Evolutionary conservation across 2,888 invertebrate genomes (phyloP), one percentile per base, ranked within the genome.

Genomic region (Carabus problematicus): DNA sequence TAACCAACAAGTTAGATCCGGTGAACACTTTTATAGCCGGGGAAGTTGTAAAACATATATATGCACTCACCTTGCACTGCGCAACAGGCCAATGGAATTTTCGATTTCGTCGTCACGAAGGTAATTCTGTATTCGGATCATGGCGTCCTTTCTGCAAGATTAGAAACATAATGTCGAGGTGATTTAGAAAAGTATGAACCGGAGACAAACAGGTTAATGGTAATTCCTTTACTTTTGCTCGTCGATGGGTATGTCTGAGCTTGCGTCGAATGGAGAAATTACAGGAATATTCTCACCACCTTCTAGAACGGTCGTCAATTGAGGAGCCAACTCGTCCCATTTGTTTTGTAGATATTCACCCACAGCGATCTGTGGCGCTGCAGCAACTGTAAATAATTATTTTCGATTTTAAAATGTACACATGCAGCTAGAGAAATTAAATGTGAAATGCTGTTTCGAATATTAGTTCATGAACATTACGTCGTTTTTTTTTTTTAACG

Each of bases 231-330:
- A 94, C 94, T 92, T 95, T 83, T 97, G 96, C 77, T 95, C 91
- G 76, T 97, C 95, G 70, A 95, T 91, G 49, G 91, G 88, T 45
- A 88, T 86, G 74, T 95, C 94, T 3, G 92, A 90, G 0, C 93
- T 88, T 11, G 94, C 93, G 83, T 96, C 95, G 79, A 95, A 95
- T 0, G 95, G 95, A 70, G 91, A 85, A 61, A 91, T 86, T 55
- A 84, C 82, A 0, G 89, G 87, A 74, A 89, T 85, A 6, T 85
- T 83, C 62, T 84, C 82, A 11, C 84, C 86, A 12, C 85, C 81
- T 61, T 85, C 81, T 67, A 91, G 81, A 1, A 89, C 85, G 6
- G 83, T 85, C 11, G 87, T 86, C 54, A 91, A 75, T 77, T 89
- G 87, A n/a, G 86, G 82, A 11, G 87, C 85, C 45, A 87, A 79